phyloP scores from a whole-genome alignment of 2,113 vertebrate genomes.

The Aspidoscelis tigris region DNA sequence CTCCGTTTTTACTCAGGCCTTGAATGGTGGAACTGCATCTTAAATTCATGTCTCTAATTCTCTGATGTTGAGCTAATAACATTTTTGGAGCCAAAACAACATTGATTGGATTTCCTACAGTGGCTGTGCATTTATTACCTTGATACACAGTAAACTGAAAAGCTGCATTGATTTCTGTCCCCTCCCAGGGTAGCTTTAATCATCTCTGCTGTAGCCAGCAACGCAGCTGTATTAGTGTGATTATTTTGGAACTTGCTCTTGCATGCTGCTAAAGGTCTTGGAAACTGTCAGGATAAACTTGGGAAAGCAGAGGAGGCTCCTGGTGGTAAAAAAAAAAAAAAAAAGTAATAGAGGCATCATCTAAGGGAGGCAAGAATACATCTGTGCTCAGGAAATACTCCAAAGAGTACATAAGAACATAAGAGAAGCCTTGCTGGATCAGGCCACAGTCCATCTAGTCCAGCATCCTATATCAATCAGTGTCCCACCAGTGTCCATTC shows the following conservation, averaged over 20 bases:
- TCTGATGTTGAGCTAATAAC: constrained; percentile 6
- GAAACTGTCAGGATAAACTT: neutral
- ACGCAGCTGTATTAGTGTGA: neutral
- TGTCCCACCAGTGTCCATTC: too few species aligned
- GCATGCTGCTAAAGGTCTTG: neutral
- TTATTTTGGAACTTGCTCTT: constrained; percentile 2
- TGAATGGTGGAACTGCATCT: neutral
- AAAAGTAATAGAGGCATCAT: neutral
- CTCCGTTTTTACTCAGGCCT: neutral
- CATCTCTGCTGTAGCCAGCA: neutral
- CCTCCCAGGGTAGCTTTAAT: neutral
- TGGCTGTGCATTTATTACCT: constrained; percentile 3
- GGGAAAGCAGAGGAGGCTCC: neutral
- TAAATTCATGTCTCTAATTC: neutral
- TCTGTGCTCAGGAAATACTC: too few species aligned
- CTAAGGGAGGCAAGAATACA: neutral
- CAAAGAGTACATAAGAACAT: too few species aligned
- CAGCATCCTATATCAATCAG: too few species aligned
- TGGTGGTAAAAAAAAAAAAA: neutral
- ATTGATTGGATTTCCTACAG: constrained; percentile 2
- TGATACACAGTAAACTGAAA: neutral
- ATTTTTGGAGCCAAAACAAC: neutral
- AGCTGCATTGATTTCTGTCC: neutral
- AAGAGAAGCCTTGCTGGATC: too few species aligned
- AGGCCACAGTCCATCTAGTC: too few species aligned